Evolutionary conservation across 1,140 invertebrate species (phyloP).

Genomic region (Lanistes nyassanus): DNA sequence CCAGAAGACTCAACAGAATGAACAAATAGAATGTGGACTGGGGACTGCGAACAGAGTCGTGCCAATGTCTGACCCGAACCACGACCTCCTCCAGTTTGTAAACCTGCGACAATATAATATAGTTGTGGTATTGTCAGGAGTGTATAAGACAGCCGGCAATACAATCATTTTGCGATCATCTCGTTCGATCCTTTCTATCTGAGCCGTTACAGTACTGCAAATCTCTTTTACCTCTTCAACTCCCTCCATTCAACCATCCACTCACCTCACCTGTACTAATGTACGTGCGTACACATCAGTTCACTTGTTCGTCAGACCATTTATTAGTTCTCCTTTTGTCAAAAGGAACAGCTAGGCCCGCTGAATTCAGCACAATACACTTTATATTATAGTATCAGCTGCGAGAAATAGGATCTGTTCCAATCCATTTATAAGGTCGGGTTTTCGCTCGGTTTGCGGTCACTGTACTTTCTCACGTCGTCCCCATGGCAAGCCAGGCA

Average conservation of each 20-base stretch:
- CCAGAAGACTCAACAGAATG: conserved; percentile 28
- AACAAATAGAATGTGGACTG: conserved; percentile 36
- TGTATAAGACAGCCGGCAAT: neutral
- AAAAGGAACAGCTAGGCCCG: too few relatives aligned
- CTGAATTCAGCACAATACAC: too few relatives aligned
- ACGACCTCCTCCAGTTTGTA: conserved; percentile 35
- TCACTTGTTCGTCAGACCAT: too few relatives aligned
- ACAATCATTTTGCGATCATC: neutral
- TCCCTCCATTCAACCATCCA: neutral
- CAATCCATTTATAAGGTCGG: too few relatives aligned
- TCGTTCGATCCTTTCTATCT: neutral
- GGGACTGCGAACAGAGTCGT: conserved; percentile 20
- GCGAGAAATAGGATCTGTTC: too few relatives aligned
- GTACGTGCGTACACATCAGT: neutral
- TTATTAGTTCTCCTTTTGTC: too few relatives aligned
- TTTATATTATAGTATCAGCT: too few relatives aligned
- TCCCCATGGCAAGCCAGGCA: too few relatives aligned
- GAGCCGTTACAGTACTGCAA: neutral
- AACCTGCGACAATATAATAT: neutral
- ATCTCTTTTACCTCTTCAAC: neutral
- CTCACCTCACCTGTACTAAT: neutral
- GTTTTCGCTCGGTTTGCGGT: too few relatives aligned
- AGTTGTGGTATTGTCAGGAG: too few relatives aligned
- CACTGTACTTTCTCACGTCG: too few relatives aligned
- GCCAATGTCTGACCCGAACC: conserved; percentile 25